A percentile compares a stretch with the other conserved stretches of the same genome.
Evolutionary conservation across 2,888 invertebrate species (phyloP).

Genomic region (Ryuthela nishihirai): DNA sequence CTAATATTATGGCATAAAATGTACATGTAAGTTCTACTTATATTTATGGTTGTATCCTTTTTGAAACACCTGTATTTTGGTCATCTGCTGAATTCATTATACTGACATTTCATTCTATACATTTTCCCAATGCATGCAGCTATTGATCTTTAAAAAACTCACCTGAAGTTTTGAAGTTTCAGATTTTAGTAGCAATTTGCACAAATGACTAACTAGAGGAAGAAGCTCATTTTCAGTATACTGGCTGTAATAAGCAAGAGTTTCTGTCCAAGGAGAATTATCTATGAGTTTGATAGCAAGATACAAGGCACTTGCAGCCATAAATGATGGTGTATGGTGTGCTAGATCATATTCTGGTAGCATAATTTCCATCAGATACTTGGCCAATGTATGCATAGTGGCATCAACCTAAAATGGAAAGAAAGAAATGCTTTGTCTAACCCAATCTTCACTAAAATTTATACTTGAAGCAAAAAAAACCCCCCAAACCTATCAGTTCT

Average conservation of each 20-base stretch:
- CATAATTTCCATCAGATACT: conserved; percentile 84
- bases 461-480: no score
- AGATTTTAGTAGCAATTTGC: conserved; percentile 64
- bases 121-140: no score
- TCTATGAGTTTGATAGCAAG: conserved; percentile 59
- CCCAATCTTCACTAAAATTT: neutral
- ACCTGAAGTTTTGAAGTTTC: conserved; percentile 66
- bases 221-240: conserved; percentile 66
- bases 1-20: no score
- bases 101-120: no score
- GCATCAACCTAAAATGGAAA: conserved; percentile 62
- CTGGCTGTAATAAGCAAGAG: conserved; percentile 69
- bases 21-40: no score
- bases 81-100: no score
- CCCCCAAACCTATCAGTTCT: no score
- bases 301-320: conserved; percentile 76
- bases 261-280: conserved; percentile 65
- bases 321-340: conserved; percentile 70
- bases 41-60: no score
- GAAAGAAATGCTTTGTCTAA: conserved; percentile 5
- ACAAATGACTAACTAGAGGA: conserved; percentile 65
- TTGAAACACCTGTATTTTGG: no score
- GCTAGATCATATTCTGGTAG: conserved; percentile 75
- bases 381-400: conserved; percentile 72
- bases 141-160: no score